phyloP scores from a whole-genome alignment of 2,797 vertebrate species.

The Hybognathus amarus region DNA sequence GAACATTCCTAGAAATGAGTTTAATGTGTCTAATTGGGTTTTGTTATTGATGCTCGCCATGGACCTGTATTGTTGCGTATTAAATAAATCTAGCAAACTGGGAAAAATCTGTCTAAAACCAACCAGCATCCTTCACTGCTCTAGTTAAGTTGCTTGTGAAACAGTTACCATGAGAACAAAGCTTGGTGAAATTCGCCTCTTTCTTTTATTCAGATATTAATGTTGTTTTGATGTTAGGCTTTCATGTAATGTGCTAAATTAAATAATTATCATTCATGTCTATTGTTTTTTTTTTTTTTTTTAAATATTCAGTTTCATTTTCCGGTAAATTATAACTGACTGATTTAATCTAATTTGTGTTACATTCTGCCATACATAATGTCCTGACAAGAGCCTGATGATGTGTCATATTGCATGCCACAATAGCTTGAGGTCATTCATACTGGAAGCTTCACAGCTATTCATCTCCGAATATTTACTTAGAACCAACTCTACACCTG shows the following conservation, averaged over 20 bases:
- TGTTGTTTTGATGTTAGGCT: constrained; percentile 47
- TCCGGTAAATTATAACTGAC: constrained; percentile 26
- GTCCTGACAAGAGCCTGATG: neutral
- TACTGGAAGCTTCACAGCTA: neutral
- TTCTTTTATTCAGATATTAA: constrained; percentile 39
- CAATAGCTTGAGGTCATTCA: constrained; percentile 3
- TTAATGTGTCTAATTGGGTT: neutral
- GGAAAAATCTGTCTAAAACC: neutral
- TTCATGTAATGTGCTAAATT: constrained; percentile 38
- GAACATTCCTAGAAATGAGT: neutral
- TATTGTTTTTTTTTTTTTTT: neutral
- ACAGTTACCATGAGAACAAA: constrained; percentile 60
- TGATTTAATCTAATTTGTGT: constrained; percentile 15
- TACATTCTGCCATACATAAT: neutral
- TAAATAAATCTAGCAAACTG: no score
- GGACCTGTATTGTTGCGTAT: neutral
- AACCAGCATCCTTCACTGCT: neutral
- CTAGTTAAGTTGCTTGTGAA: constrained; percentile 35
- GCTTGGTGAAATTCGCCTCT: constrained; percentile 30
- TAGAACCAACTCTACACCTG: neutral
- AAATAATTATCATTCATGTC: constrained; percentile 30
- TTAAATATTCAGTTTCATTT: neutral
- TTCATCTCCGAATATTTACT: neutral
- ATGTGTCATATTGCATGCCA: neutral
- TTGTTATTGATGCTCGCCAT: neutral